Evolutionary conservation across 1,140 invertebrate species (phyloP), one percentile per base, ranked within the genome.

Genomic region (Hormaphis cornu): DNA sequence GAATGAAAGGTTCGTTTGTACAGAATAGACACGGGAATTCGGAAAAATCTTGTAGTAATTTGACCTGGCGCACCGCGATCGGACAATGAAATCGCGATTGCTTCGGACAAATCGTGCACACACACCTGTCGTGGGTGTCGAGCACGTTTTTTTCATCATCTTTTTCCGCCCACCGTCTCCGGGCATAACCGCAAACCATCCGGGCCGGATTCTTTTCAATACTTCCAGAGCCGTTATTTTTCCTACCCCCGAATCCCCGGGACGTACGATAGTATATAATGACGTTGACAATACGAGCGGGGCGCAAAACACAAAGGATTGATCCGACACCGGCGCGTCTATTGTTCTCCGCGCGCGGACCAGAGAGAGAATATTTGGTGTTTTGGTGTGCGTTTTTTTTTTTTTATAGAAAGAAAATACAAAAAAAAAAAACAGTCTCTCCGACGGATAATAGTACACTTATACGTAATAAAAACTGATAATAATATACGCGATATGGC

Each of bases 31-130:
- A 18, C 44, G 50, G n/a, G 50, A 66, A 50, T 66, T 66, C 28
- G 24, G 33, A 66, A 66, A 66, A 35, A 66, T 22, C n/a, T n/a
- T n/a, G 33, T 33, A 48, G 61, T 66, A 66, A 66, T 66, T 66
- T 66, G 50, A 66, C 61, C 61, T 50, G 42, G 18, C 9, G n/a
- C n/a, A n/a, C 42, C 44, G 28, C 33, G 18, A 48, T 48, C 61
- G 61, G 61, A 66, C 61, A 66, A 66, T 66, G 61, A 66, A 66
- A 66, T 66, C 42, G 61, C 61, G 28, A 66, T 66, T 50, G 61
- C 44, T 66, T 33, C 61, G 61, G 61, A 66, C 61, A 66, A 66
- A 48, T 48, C 33, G n/a, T n/a, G n/a, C n/a, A n/a, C n/a, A n/a
- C n/a, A 66, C 61, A 66, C 61, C 61, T 66, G 61, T 66, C 50